Percentiles rank a stretch among this genome's conserved stretches.
phyloP scores from a whole-genome alignment of 2,113 vertebrate genomes.

The Chiloscyllium plagiosum region DNA sequence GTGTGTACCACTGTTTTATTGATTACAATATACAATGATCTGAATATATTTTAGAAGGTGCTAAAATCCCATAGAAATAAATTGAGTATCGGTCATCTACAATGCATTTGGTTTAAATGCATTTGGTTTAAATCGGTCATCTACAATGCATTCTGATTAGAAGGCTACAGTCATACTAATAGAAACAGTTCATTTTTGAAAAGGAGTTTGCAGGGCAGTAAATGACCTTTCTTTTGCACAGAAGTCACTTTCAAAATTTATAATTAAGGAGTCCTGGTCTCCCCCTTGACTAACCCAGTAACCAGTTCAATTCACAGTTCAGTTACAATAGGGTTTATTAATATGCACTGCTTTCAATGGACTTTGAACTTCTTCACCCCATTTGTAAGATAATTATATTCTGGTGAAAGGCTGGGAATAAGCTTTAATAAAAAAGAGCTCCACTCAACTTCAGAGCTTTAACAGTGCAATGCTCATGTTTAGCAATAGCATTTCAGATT shows the following conservation, averaged over 20 bases:
- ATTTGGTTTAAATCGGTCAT: too few species aligned
- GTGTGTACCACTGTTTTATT: background rate
- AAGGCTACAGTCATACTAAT: background rate
- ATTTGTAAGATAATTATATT: background rate
- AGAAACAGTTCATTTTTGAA: background rate
- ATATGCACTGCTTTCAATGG: background rate
- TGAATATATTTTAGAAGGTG: background rate
- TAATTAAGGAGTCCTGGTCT: background rate
- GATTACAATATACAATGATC: background rate
- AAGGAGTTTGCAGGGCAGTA: background rate
- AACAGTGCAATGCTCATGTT: background rate
- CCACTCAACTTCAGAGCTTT: background rate
- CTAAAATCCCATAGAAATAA: background rate
- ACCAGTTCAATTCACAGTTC: background rate
- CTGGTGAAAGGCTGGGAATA: background rate
- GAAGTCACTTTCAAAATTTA: background rate
- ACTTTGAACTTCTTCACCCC: background rate
- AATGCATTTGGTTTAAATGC: background rate
- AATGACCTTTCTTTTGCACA: background rate
- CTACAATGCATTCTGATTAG: background rate
- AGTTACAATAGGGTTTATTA: background rate
- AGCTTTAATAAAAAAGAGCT: background rate
- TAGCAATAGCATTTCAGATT: background rate
- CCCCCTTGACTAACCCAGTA: background rate
- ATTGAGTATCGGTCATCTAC: background rate